A percentile compares a stretch with the other conserved stretches of the same genome.
Conservation (phyloP, 2,888 invertebrate species). For the Eristalis intricaria region DNA sequence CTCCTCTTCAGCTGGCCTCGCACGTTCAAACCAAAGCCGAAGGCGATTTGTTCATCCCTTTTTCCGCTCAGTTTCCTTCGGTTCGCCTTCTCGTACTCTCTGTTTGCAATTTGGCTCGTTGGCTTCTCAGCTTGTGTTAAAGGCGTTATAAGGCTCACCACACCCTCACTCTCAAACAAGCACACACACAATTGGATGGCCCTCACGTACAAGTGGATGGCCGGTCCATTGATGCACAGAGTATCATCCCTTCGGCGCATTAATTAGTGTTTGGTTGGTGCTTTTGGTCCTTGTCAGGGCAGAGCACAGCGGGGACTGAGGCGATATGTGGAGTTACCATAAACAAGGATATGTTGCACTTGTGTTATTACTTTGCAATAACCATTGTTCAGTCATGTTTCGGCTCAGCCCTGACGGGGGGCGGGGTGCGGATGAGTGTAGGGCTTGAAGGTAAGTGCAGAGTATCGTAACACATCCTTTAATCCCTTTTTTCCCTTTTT, state of each 20-base stretch:
- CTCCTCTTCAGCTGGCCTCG: neutral
- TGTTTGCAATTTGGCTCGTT: slow-evolving; percentile 33
- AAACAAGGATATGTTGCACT: slow-evolving; percentile 27
- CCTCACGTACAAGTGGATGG: neutral
- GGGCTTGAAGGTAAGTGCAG: neutral
- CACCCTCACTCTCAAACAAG: neutral
- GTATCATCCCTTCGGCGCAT: slow-evolving; percentile 24
- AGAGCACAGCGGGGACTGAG: neutral
- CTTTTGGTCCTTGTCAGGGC: neutral
- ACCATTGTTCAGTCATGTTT: slow-evolving; percentile 10
- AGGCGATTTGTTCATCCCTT: slow-evolving; percentile 12
- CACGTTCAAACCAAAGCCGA: neutral
- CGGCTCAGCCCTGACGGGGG: neutral
- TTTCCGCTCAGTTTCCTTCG: slow-evolving; percentile 5
- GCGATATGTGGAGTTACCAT: slow-evolving; percentile 2
- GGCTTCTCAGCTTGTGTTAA: slow-evolving; percentile 13
- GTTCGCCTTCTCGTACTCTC: slow-evolving; percentile 4
- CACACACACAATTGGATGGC: neutral
- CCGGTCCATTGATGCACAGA: slow-evolving; percentile 18
- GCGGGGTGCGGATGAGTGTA: neutral
- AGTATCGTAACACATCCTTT: neutral
- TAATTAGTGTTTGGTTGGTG: slow-evolving; percentile 29
- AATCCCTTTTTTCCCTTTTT: neutral
- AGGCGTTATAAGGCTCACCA: slow-evolving; percentile 6
- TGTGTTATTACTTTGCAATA: slow-evolving; percentile 2